Evolutionary conservation across 2,888 invertebrate species (phyloP).

Genomic region (Eretmocerus hayati): DNA sequence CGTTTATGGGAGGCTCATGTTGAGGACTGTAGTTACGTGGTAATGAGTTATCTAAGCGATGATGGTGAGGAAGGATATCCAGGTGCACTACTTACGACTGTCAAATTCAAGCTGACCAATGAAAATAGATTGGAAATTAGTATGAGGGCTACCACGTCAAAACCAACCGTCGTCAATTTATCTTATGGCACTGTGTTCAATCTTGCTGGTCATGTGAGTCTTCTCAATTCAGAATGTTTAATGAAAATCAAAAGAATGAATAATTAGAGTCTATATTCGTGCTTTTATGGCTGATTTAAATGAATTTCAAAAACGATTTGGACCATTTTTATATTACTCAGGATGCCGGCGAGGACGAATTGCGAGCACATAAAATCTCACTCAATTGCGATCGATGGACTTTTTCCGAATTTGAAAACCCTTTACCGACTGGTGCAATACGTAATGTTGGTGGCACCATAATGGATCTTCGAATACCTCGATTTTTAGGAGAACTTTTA

Average conservation of each 20-base stretch:
- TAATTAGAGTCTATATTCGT: neutral
- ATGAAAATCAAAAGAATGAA: neutral
- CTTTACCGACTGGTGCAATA: slow-evolving; percentile 65
- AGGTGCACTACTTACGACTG: slow-evolving; percentile 50
- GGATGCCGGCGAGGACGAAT: slow-evolving; percentile 56
- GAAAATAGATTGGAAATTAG: slow-evolving; percentile 50
- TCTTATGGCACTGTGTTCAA: slow-evolving; percentile 60
- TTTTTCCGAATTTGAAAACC: slow-evolving; percentile 57
- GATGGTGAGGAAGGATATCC: slow-evolving; percentile 59
- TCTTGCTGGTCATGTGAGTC: slow-evolving; percentile 54
- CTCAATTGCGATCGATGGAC: slow-evolving; percentile 74
- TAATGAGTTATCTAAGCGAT: slow-evolving; percentile 49
- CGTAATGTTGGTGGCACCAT: slow-evolving; percentile 62
- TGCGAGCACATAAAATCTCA: slow-evolving; percentile 62
- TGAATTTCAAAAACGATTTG: neutral
- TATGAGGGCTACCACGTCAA: slow-evolving; percentile 51
- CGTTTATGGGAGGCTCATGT: slow-evolving; percentile 49
- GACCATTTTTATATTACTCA: slow-evolving; percentile 36
- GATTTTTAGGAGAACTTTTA: slow-evolving; percentile 58
- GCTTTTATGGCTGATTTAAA: neutral
- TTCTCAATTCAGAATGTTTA: too few relatives aligned
- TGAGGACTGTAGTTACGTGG: slow-evolving; percentile 38
- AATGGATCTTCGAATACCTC: slow-evolving; percentile 67
- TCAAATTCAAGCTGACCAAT: slow-evolving; percentile 49
- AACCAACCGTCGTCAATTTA: slow-evolving; percentile 55